A percentile compares a stretch with the other conserved stretches of the same genome.
Conservation (phyloP, 1,140 invertebrate species). For the Nautilus pompilius region DNA sequence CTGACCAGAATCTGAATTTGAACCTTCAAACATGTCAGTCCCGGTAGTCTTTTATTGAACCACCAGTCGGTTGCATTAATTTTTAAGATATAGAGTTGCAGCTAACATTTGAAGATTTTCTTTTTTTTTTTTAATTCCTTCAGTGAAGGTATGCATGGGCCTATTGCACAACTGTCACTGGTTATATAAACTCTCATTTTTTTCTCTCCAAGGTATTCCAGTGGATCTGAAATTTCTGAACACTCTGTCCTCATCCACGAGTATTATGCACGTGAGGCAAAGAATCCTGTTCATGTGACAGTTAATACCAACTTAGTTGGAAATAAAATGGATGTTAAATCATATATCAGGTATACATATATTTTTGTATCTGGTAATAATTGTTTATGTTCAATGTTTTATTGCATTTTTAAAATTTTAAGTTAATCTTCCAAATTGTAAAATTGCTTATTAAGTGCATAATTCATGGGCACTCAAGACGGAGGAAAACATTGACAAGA, state of each 20-base stretch:
- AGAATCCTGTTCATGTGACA: constrained; percentile 90
- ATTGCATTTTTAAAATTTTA: neutral
- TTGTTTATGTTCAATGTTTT: neutral
- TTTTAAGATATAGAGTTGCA: no score
- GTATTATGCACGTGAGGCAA: constrained; percentile 88
- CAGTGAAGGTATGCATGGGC: no score
- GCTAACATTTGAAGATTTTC: no score
- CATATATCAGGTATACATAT: constrained; percentile 69
- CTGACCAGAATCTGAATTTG: no score
- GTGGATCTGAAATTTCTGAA: constrained; percentile 91
- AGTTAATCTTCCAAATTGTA: neutral
- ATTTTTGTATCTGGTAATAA: neutral
- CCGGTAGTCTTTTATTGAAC: no score
- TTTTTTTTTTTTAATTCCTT: no score
- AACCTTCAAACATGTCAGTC: no score
- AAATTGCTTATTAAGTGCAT: neutral
- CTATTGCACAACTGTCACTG: no score
- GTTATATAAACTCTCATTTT: no score
- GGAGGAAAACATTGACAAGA: neutral
- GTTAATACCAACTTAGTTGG: constrained; percentile 81
- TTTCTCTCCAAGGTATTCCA: constrained; percentile 64
- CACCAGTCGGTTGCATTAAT: no score
- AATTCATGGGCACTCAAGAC: neutral
- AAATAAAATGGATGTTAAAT: constrained; percentile 82
- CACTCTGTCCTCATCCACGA: constrained; percentile 97